Evolutionary conservation across 2,888 invertebrate species (phyloP).

Genomic region (Ctenicera cuprea): DNA sequence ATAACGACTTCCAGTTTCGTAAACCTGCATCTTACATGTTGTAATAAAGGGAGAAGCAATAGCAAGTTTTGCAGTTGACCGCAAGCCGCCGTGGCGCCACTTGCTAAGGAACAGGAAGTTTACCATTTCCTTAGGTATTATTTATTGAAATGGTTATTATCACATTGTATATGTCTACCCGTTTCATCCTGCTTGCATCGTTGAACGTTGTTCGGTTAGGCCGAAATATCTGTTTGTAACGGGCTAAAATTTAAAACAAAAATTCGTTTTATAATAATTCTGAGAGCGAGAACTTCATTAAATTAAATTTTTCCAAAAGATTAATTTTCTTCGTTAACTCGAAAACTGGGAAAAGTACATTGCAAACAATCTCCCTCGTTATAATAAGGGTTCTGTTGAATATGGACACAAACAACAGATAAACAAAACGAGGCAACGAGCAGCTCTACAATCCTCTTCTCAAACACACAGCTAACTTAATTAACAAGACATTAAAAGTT

Average conservation of each 20-base stretch:
- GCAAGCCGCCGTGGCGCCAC: conserved; percentile 44
- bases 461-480: conserved; percentile 66
- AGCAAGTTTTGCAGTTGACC: conserved; percentile 43
- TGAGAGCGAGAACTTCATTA: no score
- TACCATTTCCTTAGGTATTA: conserved; percentile 42
- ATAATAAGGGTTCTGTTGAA: conserved; percentile 28
- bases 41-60: conserved; percentile 45
- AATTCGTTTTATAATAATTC: background rate
- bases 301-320: no score
- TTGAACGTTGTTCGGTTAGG: background rate
- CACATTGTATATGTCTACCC: conserved; percentile 29
- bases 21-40: conserved; percentile 49
- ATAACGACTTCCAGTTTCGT: conserved; percentile 50
- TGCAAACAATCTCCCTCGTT: background rate
- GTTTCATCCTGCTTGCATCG: conserved; percentile 11
- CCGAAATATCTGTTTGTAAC: background rate
- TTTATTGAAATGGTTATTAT: conserved; percentile 49
- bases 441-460: conserved; percentile 47
- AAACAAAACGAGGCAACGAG: conserved; percentile 45
- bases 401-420: conserved; percentile 42
- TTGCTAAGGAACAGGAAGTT: conserved; percentile 47
- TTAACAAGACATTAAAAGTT: conserved; percentile 71
- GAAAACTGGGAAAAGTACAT: background rate
- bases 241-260: background rate
- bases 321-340: background rate